Evolutionary conservation across 2,888 invertebrate species (phyloP).

Genomic region (Pecten maximus): DNA sequence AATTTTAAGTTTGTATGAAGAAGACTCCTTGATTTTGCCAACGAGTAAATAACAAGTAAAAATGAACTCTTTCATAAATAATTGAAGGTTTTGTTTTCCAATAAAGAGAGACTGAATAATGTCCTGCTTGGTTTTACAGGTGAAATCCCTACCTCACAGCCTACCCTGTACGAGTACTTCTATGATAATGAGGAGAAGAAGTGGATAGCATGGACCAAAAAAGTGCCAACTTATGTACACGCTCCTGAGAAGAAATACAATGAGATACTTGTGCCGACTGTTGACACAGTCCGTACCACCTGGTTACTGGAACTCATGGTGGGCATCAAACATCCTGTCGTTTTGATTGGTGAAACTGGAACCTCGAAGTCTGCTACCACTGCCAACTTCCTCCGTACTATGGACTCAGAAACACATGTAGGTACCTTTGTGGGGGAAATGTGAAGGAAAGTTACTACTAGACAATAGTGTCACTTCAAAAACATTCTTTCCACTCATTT

Average conservation of each 20-base stretch:
- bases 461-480: no score
- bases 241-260: slow-evolving; percentile 88
- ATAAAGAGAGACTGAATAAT: not conserved
- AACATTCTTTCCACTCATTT: no score
- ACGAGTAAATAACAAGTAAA: no score
- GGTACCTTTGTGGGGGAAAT: no score
- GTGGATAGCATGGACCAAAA: slow-evolving; percentile 94
- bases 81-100: no score
- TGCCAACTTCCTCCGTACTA: slow-evolving; percentile 89
- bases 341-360: slow-evolving; percentile 94
- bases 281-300: slow-evolving; percentile 91
- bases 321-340: slow-evolving; percentile 89
- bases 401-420: slow-evolving; percentile 86
- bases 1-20: no score
- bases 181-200: slow-evolving; percentile 87
- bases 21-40: no score
- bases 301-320: slow-evolving; percentile 89
- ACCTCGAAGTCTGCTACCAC: slow-evolving; percentile 96
- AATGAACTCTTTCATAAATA: no score
- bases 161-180: slow-evolving; percentile 92
- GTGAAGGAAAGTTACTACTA: no score
- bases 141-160: slow-evolving; percentile 88
- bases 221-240: slow-evolving; percentile 90
- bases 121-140: slow-evolving; percentile 82
- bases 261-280: slow-evolving; percentile 94